These are phyloP conservation scores for Eupithecia exiguata DNA, from an alignment of 2,888 invertebrate genomes.

Conservation along the genomic window DNA sequence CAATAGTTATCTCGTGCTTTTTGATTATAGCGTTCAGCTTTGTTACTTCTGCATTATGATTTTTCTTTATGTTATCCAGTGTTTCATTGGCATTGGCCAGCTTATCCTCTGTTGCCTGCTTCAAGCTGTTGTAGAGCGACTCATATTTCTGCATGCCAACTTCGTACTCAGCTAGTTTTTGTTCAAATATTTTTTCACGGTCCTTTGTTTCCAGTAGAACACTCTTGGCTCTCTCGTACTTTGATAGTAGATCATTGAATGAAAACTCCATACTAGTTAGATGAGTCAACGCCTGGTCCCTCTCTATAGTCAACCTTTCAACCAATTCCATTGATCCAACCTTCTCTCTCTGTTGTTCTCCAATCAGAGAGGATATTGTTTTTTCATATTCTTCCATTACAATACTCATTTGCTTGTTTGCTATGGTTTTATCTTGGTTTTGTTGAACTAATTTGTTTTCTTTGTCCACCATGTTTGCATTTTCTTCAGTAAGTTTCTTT, in stretches of 20 bases:
- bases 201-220: slow-evolving; percentile 80
- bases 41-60: slow-evolving; percentile 90
- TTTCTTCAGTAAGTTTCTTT: slow-evolving; percentile 68
- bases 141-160: slow-evolving; percentile 89
- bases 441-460: slow-evolving; percentile 69
- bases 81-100: slow-evolving; percentile 90
- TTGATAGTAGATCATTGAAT: slow-evolving; percentile 85
- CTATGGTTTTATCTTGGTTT: slow-evolving; percentile 67
- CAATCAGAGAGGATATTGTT: slow-evolving; percentile 89
- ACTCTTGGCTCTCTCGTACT: slow-evolving; percentile 86
- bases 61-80: slow-evolving; percentile 88
- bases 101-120: slow-evolving; percentile 93
- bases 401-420: slow-evolving; percentile 84
- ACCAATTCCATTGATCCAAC: slow-evolving; percentile 76
- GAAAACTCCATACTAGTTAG: slow-evolving; percentile 85
- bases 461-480: slow-evolving; percentile 59
- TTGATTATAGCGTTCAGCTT: slow-evolving; percentile 93
- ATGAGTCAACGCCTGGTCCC: slow-evolving; percentile 84
- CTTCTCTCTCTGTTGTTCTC: slow-evolving; percentile 87
- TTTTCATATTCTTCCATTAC: slow-evolving; percentile 91
- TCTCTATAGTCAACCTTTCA: slow-evolving; percentile 78
- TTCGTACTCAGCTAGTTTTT: slow-evolving; percentile 87
- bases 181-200: slow-evolving; percentile 86
- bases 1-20: slow-evolving; percentile 93
- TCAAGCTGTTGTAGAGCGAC: slow-evolving; percentile 91